Conservation (phyloP, 2,797 vertebrate genomes). For the Valencia hispanica region DNA sequence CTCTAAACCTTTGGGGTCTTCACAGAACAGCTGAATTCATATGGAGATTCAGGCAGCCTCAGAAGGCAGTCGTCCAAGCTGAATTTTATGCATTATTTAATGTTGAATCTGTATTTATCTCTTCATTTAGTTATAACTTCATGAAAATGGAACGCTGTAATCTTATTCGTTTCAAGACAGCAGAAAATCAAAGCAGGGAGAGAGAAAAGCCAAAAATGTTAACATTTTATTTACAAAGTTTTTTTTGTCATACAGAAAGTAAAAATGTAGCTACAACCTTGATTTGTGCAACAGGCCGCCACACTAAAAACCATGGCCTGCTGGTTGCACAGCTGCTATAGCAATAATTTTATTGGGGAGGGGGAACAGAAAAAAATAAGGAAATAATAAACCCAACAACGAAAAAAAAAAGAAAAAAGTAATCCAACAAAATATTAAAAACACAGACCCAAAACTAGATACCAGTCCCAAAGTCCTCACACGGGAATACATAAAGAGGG, state of each 20-base stretch:
- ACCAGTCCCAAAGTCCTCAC: conserved; percentile 87
- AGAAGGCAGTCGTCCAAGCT: too few relatives aligned
- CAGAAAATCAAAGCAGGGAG: conserved; percentile 49
- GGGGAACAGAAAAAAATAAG: conserved; percentile 55
- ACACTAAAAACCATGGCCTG: conserved; percentile 84
- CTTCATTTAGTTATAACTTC: not conserved
- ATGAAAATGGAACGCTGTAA: too few relatives aligned
- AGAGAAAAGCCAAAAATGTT: conserved; percentile 89
- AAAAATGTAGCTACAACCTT: conserved; percentile 95
- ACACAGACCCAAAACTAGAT: conserved; percentile 88
- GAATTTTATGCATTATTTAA: too few relatives aligned
- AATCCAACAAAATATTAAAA: conserved; percentile 89
- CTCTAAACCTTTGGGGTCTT: too few relatives aligned
- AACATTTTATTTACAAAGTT: conserved; percentile 99
- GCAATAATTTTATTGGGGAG: conserved; percentile 86
- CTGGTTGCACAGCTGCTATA: conserved; percentile 88
- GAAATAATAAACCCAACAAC: conserved; percentile 73
- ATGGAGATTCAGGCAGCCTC: too few relatives aligned
- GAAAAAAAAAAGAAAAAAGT: conserved; percentile 71
- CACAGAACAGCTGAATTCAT: too few relatives aligned
- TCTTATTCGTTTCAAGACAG: conserved; percentile 4
- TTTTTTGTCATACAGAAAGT: conserved; percentile 92
- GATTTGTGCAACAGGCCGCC: conserved; percentile 87
- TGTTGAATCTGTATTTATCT: too few relatives aligned
- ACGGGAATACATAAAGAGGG: conserved; percentile 84